Evolutionary conservation across 2,888 invertebrate species (phyloP).

Genomic region (Euplexia lucipara): DNA sequence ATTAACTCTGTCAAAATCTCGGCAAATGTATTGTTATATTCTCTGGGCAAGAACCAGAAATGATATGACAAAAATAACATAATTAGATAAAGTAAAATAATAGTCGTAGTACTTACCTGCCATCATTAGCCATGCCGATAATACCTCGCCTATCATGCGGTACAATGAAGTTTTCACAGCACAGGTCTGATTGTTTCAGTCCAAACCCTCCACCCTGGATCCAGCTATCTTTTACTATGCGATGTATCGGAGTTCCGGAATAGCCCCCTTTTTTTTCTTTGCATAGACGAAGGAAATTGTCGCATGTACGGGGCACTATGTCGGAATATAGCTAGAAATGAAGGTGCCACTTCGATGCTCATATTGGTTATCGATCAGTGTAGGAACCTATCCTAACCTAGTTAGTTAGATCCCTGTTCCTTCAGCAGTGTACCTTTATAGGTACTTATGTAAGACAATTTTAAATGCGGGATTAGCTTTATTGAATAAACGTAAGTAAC

Average conservation of each 20-base stretch:
- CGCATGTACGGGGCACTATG: slow-evolving; percentile 90
- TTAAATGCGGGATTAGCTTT: too few species aligned
- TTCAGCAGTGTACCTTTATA: too few species aligned
- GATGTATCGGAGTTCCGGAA: slow-evolving; percentile 91
- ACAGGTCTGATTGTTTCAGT: slow-evolving; percentile 80
- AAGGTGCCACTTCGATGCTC: not conserved
- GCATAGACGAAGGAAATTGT: slow-evolving; percentile 91
- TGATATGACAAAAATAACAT: too few species aligned
- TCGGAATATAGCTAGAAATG: slow-evolving; percentile 90
- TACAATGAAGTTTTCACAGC: slow-evolving; percentile 93
- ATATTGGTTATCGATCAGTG: too few species aligned
- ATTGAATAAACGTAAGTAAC: too few species aligned
- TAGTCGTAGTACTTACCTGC: slow-evolving; percentile 86
- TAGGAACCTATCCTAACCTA: too few species aligned
- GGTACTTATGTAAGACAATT: too few species aligned
- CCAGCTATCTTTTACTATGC: slow-evolving; percentile 93
- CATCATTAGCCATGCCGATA: slow-evolving; percentile 93
- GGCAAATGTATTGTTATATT: too few species aligned
- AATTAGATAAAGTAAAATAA: not conserved
- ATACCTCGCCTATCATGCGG: slow-evolving; percentile 93
- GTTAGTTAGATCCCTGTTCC: too few species aligned
- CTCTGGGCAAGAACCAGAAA: too few species aligned
- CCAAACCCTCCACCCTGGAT: slow-evolving; percentile 92
- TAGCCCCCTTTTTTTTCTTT: slow-evolving; percentile 85
- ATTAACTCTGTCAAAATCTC: too few species aligned